A percentile compares a stretch with the other conserved stretches of the same genome.
Evolutionary conservation across 2,888 invertebrate genomes (phyloP).

Genomic region (Frankliniella fusca): DNA sequence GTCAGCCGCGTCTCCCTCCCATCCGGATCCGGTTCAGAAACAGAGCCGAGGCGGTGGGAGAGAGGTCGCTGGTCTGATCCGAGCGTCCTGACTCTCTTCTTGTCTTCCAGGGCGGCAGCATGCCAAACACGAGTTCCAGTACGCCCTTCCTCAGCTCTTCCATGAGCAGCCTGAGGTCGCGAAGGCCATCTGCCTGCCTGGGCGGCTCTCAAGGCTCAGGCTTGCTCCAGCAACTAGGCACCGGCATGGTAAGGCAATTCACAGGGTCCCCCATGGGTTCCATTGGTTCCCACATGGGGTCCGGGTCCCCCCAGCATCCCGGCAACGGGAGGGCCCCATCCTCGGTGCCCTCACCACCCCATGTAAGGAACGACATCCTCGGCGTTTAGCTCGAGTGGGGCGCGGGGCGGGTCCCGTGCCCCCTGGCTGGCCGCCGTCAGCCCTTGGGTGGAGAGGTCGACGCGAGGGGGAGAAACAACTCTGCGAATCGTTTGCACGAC

Average conservation of each 20-base stretch:
- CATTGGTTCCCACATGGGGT: slow-evolving; percentile 46
- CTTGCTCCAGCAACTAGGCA: slow-evolving; percentile 81
- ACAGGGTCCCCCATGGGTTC: slow-evolving; percentile 53
- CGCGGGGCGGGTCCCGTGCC: background rate
- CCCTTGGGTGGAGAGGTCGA: too few species aligned
- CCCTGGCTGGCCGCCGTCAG: background rate
- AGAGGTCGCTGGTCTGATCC: background rate
- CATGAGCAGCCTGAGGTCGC: slow-evolving; percentile 70
- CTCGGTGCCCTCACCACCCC: slow-evolving; percentile 43
- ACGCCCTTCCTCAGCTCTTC: slow-evolving; percentile 80
- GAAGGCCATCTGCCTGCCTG: slow-evolving; percentile 68
- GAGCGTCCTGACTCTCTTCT: background rate
- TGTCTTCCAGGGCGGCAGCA: slow-evolving; percentile 69
- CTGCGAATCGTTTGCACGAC: too few species aligned
- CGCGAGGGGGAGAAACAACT: too few species aligned
- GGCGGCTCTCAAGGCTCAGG: slow-evolving; percentile 70
- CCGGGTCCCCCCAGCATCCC: slow-evolving; percentile 59
- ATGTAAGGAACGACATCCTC: background rate
- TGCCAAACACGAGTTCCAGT: slow-evolving; percentile 86
- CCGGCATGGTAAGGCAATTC: slow-evolving; percentile 88
- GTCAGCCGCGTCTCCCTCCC: background rate
- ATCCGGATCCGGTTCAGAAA: background rate
- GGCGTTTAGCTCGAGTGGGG: too few species aligned
- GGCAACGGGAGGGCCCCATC: slow-evolving; percentile 47
- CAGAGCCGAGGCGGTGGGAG: background rate